Conservation (phyloP, 2,888 invertebrate genomes). For the Tenthredo livida region DNA sequence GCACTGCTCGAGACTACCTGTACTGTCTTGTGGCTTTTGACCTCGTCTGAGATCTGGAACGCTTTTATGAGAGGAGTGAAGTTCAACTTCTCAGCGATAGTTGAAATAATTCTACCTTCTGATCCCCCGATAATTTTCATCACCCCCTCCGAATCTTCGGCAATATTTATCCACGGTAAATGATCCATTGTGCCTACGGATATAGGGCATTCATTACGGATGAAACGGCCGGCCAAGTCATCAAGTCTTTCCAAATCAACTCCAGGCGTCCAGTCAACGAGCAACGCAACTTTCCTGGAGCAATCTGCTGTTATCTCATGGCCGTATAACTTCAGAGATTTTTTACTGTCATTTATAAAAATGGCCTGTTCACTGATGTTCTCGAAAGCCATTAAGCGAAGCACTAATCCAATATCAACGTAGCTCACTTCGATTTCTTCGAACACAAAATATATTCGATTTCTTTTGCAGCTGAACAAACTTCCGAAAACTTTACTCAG, state of each 20-base stretch:
- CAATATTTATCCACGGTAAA: not conserved
- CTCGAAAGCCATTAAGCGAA: not conserved
- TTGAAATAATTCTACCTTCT: not conserved
- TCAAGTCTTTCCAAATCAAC: not conserved
- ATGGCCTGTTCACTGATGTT: not conserved
- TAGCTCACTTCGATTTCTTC: not conserved
- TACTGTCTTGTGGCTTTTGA: no score
- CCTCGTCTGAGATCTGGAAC: no score
- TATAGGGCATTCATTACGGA: not conserved
- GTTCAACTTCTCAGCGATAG: not conserved
- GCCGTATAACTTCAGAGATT: not conserved
- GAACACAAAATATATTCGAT: not conserved
- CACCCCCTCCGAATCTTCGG: not conserved
- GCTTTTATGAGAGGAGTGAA: not conserved
- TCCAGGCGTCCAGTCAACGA: conserved; percentile 11
- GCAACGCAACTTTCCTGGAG: not conserved
- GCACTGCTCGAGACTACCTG: not conserved
- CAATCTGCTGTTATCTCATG: not conserved
- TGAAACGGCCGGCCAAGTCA: not conserved
- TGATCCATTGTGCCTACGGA: not conserved
- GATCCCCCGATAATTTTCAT: not conserved
- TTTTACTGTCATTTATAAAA: not conserved
- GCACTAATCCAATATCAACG: not conserved
- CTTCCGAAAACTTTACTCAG: not conserved
- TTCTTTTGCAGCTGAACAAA: not conserved